A percentile compares a stretch with the other conserved stretches of the same genome.
phyloP scores from a whole-genome alignment of 2,888 invertebrate species.

The Stenichneumon culpator region DNA sequence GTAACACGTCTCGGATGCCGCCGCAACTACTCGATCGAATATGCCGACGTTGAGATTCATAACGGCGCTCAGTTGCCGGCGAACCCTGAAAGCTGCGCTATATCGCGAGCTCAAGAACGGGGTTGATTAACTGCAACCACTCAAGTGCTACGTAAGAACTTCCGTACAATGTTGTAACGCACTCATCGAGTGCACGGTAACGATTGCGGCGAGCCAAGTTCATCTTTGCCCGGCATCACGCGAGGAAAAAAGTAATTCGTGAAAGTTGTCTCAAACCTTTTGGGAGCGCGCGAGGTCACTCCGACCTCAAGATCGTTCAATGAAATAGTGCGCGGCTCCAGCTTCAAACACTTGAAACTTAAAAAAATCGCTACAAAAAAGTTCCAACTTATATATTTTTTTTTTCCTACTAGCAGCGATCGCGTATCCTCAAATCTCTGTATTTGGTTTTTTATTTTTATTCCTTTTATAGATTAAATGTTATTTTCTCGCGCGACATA shows the following conservation, averaged over 20 bases:
- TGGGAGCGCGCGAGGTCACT: no score
- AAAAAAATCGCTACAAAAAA: no score
- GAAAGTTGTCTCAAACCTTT: not conserved
- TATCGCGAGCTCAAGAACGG: not conserved
- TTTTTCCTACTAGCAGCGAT: no score
- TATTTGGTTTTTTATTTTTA: no score
- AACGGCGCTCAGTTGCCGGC: not conserved
- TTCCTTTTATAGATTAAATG: no score
- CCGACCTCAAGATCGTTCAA: no score
- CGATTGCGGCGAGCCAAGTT: not conserved
- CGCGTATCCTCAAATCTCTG: no score
- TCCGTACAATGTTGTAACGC: not conserved
- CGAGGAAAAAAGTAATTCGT: not conserved
- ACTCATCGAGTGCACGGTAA: not conserved
- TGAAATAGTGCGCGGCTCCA: no score
- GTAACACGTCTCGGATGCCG: slow-evolving; percentile 17
- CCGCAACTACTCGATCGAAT: slow-evolving; percentile 38
- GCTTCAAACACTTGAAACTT: no score
- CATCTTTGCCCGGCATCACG: not conserved
- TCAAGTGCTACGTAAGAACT: not conserved
- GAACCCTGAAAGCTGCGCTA: not conserved
- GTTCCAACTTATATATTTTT: no score
- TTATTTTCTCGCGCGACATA: no score
- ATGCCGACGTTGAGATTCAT: not conserved
- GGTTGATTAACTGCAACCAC: slow-evolving; percentile 14